Evolutionary conservation across 1,140 invertebrate genomes (phyloP), one percentile per base, ranked within the genome.

Genomic region (Procambarus clarkii): DNA sequence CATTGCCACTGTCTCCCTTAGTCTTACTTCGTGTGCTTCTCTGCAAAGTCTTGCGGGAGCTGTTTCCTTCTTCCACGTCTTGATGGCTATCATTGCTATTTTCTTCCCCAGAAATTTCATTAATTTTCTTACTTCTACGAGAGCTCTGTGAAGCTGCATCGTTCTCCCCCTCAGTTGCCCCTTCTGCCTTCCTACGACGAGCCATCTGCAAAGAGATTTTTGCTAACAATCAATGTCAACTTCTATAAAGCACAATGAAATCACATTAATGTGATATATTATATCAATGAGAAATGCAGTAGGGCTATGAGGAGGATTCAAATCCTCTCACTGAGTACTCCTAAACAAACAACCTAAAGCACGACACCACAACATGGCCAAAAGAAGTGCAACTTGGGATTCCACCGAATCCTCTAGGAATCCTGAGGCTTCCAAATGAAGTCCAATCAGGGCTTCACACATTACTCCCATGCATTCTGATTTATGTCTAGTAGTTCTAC

Each of bases 1-100:
- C 85, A 86, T 86, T 86, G 69, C 74, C 78, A 48, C 85, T 86
- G n/a, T 86, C 85, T 24, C 76, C 69, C 48, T 78, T 78, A 11
- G 71, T n/a, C 18, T 24, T 11, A 2, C 85, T 34, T 44, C 54
- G 71, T 44, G 85, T 44, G 50, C 71, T 78, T 15, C 85, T 86
- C 50, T 86, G 85, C 24, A 71, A 78, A 4, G 46, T 15, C 21
- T 44, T 76, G 15, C 34, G 46, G 9, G 48, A 34, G 50, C 21
- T 46, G 34, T 69, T 64, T n/a, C 8, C 69, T 44, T 86, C 85
- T 44, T 86, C 74, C 5, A 45, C 21, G 9, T 77, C 85, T 58
- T 58, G 79, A 13, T n/a, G 79, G 34, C 79, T 81, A 48, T 86
- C 85, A 44, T 69, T 86, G 24, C 85, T 86, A n/a, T 86, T 86